phyloP scores from a whole-genome alignment of 2,888 invertebrate species.

The Onchidella celtica region DNA sequence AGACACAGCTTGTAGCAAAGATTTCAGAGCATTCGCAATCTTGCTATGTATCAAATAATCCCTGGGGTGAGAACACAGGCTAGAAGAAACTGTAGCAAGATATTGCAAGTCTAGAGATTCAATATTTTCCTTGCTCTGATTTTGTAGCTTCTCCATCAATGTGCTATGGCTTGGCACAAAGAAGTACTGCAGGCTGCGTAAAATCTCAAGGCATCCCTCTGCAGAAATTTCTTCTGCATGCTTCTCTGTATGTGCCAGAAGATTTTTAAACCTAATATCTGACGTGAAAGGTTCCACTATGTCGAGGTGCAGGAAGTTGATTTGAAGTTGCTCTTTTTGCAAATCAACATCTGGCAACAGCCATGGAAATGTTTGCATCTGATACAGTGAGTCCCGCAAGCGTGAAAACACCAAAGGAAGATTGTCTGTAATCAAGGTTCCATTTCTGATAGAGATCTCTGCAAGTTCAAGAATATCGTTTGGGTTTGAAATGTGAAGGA shows the following conservation, averaged over 20 bases:
- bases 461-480: neutral
- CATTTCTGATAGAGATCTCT: neutral
- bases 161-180: neutral
- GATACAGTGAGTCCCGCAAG: neutral
- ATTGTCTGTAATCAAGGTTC: neutral
- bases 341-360: neutral
- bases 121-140: slow-evolving; percentile 1
- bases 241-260: slow-evolving; percentile 8
- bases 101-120: neutral
- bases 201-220: neutral
- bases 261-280: slow-evolving; percentile 9
- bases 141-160: neutral
- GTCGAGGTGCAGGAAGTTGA: neutral
- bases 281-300: neutral
- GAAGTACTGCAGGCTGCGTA: slow-evolving; percentile 8
- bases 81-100: slow-evolving; percentile 6
- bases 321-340: neutral
- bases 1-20: neutral
- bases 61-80: neutral
- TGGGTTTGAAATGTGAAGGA: too few relatives aligned
- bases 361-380: slow-evolving; percentile 1
- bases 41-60: neutral
- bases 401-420: neutral
- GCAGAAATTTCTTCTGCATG: neutral
- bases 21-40: slow-evolving; percentile 13